Evolutionary conservation across 2,888 invertebrate species (phyloP).

Genomic region (Callyntrura guangdongensis): DNA sequence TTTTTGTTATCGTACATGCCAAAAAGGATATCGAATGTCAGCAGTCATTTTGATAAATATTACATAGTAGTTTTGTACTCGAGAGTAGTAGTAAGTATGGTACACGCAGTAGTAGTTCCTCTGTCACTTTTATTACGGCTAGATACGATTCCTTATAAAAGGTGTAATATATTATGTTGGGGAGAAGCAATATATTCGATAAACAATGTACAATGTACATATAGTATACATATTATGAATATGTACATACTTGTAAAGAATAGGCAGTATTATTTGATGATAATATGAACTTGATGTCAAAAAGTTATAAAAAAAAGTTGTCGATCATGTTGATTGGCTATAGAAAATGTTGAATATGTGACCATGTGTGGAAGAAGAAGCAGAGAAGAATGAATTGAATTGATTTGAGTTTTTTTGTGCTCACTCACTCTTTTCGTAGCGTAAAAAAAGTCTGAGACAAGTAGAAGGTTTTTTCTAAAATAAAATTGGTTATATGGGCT

Average conservation of each 20-base stretch:
- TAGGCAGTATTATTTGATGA: slow-evolving; percentile 4
- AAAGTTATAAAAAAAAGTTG: slow-evolving; percentile 73
- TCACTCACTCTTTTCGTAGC: slow-evolving; percentile 37
- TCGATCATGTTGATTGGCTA: slow-evolving; percentile 79
- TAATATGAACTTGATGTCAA: slow-evolving; percentile 74
- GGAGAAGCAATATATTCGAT: no score
- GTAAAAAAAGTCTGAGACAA: slow-evolving; percentile 33
- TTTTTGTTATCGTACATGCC: slow-evolving; percentile 54
- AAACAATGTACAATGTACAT: slow-evolving; percentile 3
- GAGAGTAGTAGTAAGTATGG: neutral
- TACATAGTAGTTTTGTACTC: slow-evolving; percentile 34
- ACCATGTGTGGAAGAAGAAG: slow-evolving; percentile 77
- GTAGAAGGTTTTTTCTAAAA: slow-evolving; percentile 51
- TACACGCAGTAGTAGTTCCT: neutral
- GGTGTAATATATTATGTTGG: slow-evolving; percentile 7
- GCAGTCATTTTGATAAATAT: slow-evolving; percentile 37
- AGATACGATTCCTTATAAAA: slow-evolving; percentile 24
- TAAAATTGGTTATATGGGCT: slow-evolving; percentile 20
- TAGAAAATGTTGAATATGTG: slow-evolving; percentile 77
- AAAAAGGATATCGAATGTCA: slow-evolving; percentile 47
- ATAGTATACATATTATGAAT: slow-evolving; percentile 20
- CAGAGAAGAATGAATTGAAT: slow-evolving; percentile 63
- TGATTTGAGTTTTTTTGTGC: slow-evolving; percentile 55
- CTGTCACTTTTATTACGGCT: slow-evolving; percentile 24
- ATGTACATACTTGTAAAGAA: neutral